Evolutionary conservation across 2,113 vertebrate genomes (phyloP).

Genomic region (Bucco capensis): DNA sequence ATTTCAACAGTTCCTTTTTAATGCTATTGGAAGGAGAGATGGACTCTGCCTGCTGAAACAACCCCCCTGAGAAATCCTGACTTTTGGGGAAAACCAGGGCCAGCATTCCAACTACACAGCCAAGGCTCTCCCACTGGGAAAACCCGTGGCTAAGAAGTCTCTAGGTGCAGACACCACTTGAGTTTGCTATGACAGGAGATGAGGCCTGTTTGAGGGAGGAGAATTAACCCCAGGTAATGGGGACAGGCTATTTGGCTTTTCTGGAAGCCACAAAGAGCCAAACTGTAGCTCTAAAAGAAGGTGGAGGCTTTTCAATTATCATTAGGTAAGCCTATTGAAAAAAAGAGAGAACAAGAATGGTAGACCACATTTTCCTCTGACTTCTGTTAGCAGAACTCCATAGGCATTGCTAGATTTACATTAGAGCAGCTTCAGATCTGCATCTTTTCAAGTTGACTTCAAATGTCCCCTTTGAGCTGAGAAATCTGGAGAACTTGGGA

Average conservation of each 20-base stretch:
- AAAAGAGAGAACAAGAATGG: background rate
- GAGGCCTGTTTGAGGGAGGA: background rate
- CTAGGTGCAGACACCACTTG: background rate
- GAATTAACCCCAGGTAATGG: constrained; percentile 1
- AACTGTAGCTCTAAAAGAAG: constrained; percentile 15
- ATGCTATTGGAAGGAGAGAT: background rate
- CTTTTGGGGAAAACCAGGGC: background rate
- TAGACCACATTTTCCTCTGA: constrained; percentile 31
- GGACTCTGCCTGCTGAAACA: background rate
- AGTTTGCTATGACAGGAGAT: background rate
- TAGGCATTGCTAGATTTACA: constrained; percentile 48
- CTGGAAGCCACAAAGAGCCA: background rate
- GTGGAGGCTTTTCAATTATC: constrained; percentile 38
- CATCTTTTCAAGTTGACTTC: constrained; percentile 61
- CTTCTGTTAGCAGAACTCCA: constrained; percentile 23
- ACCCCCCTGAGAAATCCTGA: background rate
- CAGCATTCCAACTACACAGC: background rate
- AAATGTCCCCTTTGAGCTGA: constrained; percentile 55
- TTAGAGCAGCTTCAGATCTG: constrained; percentile 50
- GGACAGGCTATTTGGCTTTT: constrained; percentile 14
- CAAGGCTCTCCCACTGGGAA: background rate
- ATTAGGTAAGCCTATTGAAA: background rate
- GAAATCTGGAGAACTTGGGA: constrained; percentile 51
- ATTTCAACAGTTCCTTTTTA: background rate
- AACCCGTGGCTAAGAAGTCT: background rate